These are phyloP conservation scores for Metopolophium dirhodum DNA, from an alignment of 1,140 invertebrate species.

Conservation along the genomic window DNA sequence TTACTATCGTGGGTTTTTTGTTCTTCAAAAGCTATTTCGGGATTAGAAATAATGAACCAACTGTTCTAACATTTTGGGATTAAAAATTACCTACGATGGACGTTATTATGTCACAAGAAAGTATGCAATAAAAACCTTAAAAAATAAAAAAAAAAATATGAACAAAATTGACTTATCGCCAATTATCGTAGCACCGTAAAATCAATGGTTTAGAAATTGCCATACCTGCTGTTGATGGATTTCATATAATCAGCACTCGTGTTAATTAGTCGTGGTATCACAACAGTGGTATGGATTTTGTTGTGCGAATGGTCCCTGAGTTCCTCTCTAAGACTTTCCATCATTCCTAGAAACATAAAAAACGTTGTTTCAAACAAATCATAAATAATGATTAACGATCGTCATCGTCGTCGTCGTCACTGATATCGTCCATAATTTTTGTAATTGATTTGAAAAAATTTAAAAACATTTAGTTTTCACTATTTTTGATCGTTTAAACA, in stretches of 20 bases:
- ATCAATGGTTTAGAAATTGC: background rate
- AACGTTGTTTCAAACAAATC: background rate
- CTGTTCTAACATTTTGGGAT: background rate
- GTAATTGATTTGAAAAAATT: background rate
- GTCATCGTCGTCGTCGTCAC: background rate
- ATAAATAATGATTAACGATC: background rate
- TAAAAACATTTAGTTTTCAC: background rate
- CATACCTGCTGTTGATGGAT: slow-evolving; percentile 60
- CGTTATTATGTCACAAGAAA: background rate
- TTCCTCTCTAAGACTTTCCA: slow-evolving; percentile 61
- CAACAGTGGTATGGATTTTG: slow-evolving; percentile 59
- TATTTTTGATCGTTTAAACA: background rate
- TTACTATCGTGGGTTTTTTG: background rate
- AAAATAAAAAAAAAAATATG: background rate
- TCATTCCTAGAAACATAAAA: slow-evolving; percentile 59
- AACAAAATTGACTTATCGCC: background rate
- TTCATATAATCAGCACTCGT: slow-evolving; percentile 59
- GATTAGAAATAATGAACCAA: background rate
- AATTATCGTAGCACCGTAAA: background rate
- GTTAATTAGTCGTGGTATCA: slow-evolving; percentile 60
- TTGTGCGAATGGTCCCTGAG: slow-evolving; percentile 58
- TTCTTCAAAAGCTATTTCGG: background rate
- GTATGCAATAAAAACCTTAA: too few relatives aligned
- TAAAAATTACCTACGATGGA: background rate
- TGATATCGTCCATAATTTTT: background rate